Base-by-base conservation (phyloP, 2,888 invertebrate genomes). In the Eugnorisma glareosa region DNA sequence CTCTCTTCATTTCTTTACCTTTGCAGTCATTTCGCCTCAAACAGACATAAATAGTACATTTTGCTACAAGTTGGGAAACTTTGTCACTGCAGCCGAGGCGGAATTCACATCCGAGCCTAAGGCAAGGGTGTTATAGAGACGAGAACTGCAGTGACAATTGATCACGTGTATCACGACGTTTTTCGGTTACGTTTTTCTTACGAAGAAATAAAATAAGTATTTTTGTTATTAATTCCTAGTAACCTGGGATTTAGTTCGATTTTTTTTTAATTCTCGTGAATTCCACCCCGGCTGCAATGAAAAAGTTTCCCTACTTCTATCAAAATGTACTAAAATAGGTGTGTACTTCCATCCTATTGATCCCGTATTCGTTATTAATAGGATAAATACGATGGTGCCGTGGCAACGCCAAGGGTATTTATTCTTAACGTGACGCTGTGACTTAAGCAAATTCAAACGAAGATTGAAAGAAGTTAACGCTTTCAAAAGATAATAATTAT, bases 401-500 rank as follows among this genome's bases (percentile, higher is more conserved):
- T 67, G n/a, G 69, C 48, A 70, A 70, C 82, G 35, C 21, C 43
- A 54, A 66, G 37, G 51, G 35, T 37, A 21, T 69, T 66, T 71
- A 57, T 72, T n/a, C 2, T 28, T 21, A 37, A 35, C 35, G 13
- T 31, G 63, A 18, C n/a, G 8, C 10, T 24, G 24, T 78, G 24
- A 40, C 10, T 59, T 45, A 24, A 59, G 59, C 63, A 73, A 31
- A 73, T 61, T 57, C 64, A 43, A 57, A 64, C 15, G 64, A 64
- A 8, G 40, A 78, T 43, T 48, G 35, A 66, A 71, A 40, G 24
- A 51, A 71, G 40, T 11, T 48, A 48, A 72, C 15, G 15, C 31
- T 54, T 35, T 31, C 10, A 51, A 31, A 77, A n/a, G 40, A 6
- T 24, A 35, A 63, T 77, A 35, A 63, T 77, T 35, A 45, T 37